phyloP scores from a whole-genome alignment of 2,797 vertebrate species.

The Tolypeutes matacus region DNA sequence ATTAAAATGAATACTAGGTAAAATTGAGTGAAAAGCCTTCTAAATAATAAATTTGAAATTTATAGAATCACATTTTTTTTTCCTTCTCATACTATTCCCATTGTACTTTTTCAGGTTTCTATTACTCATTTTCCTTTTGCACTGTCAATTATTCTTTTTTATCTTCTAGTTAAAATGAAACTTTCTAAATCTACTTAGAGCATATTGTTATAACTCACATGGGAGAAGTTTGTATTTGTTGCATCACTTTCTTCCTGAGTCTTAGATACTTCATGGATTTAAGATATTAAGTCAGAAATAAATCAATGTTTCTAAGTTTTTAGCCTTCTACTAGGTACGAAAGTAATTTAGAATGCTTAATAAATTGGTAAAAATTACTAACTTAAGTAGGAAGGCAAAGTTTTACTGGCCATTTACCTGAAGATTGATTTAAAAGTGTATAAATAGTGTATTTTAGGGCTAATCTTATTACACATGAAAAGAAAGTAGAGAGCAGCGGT shows the following conservation, averaged over 20 bases:
- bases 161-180: conserved; percentile 25
- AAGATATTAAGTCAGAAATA: conserved; percentile 17
- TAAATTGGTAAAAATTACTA: conserved; percentile 40
- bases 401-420: conserved; percentile 16
- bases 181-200: neutral
- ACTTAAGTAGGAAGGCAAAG: neutral
- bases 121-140: conserved; percentile 19
- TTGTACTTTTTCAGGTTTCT: neutral
- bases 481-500: neutral
- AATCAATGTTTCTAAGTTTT: neutral
- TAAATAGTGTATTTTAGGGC: neutral
- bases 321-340: neutral
- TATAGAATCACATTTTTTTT: neutral
- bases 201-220: neutral
- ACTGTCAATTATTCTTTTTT: conserved; percentile 10
- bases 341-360: conserved; percentile 44
- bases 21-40: neutral
- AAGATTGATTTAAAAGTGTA: conserved; percentile 51
- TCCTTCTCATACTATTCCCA: neutral
- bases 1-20: conserved; percentile 21
- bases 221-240: neutral
- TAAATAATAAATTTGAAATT: neutral
- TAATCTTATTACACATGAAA: neutral
- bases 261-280: neutral
- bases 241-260: neutral